These are phyloP conservation scores for Fistularia commersonii DNA, from an alignment of 2,797 vertebrate genomes.

Conservation along the genomic window DNA sequence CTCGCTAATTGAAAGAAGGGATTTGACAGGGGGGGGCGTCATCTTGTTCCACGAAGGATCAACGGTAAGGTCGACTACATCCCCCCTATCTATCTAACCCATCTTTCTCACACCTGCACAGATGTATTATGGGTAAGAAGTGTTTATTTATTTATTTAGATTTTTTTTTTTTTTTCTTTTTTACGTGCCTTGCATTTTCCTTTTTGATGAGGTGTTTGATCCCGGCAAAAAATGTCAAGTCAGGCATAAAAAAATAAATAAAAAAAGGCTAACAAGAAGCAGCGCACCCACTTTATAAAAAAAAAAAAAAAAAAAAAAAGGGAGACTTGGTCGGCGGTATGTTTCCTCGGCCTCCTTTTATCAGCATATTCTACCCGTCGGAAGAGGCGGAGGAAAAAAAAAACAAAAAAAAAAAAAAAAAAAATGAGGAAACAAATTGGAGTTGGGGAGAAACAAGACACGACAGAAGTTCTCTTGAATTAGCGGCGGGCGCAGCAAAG, in stretches of 20 bases:
- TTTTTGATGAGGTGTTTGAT: conserved; percentile 72
- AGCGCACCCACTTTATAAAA: neutral
- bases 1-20: conserved; percentile 62
- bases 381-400: too few species aligned
- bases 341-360: conserved; percentile 48
- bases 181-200: too few species aligned
- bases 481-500: conserved; percentile 42
- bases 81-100: conserved; percentile 39
- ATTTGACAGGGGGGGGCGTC: too few species aligned
- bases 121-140: conserved; percentile 71
- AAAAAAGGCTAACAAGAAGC: conserved; percentile 59
- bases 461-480: conserved; percentile 57
- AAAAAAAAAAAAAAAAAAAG: too few species aligned
- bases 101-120: conserved; percentile 56
- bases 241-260: conserved; percentile 64
- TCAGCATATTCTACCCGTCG: conserved; percentile 75
- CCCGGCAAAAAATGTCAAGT: conserved; percentile 71
- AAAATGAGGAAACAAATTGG: too few species aligned
- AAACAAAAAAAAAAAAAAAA: too few species aligned
- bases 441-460: conserved; percentile 51
- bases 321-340: too few species aligned
- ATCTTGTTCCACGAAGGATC: conserved; percentile 64
- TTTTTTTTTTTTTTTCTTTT: too few species aligned
- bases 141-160: too few species aligned
- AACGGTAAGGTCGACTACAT: conserved; percentile 34